Base-by-base conservation (phyloP, 2,888 invertebrate species). In the Pediacus dermestoides region DNA sequence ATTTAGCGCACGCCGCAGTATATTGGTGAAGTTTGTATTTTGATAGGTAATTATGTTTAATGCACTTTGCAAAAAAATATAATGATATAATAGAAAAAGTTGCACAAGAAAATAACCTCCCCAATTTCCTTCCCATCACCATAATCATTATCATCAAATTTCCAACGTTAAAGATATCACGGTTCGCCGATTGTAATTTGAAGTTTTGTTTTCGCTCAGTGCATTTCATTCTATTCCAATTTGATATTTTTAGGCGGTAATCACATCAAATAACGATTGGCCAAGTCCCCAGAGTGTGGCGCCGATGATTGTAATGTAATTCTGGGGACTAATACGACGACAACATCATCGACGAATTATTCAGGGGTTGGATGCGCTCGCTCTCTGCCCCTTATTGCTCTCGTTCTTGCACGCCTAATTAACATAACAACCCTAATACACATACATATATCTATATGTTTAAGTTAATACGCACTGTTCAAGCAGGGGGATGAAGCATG, bases 351-450 rank as follows among this genome's bases (percentile, higher is more conserved):
- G 46, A 36, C 28, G 32, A 30, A 36, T 43, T 35, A 39, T 32
- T 10, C 36, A 37, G 42, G 32, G 37, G 25, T 12, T 6, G 30
- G 23, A 8, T 41, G 41, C 27, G 12, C 37, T 41, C 39, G 46
- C 18, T 7, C 25, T 18, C 6, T 18, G 6, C 21, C 21, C n/a
- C n/a, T 18, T 18, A 7, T 18, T 6, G 21, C 21, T 18, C 21
- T 18, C 21, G n/a, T n/a, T 18, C 21, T 38, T 43, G 38, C 42
- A 44, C 42, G 44, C 45, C 51, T 53, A 58, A 59, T 62, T 61
- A 60, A 48, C 62, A 61, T 62, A 62, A 62, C 61, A 57, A 54
- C 62, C 59, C 58, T 56, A 58, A 62, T 61, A 55, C 54, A 58
- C 57, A 61, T 39, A 50, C 47, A 46, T n/a, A n/a, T n/a, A n/a